A percentile compares a stretch with the other conserved stretches of the same genome.
Conservation (phyloP, 2,113 vertebrate species). For the Geococcyx californianus region DNA sequence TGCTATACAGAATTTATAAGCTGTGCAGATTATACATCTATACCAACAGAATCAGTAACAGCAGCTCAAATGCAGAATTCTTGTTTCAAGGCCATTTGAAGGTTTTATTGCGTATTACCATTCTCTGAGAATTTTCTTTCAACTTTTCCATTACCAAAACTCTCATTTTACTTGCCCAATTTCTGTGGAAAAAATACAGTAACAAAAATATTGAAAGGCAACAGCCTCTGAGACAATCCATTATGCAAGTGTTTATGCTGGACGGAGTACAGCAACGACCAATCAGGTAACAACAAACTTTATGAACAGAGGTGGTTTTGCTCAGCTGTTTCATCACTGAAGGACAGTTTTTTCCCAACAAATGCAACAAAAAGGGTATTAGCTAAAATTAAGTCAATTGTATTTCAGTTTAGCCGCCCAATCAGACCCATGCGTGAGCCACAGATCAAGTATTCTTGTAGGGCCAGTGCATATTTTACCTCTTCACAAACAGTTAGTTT, state of each 20-base stretch:
- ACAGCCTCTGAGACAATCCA: constrained; percentile 6
- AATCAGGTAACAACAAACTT: not conserved
- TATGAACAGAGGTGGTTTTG: not conserved
- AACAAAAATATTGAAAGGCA: constrained; percentile 41
- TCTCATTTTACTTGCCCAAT: constrained; percentile 54
- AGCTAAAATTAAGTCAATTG: not conserved
- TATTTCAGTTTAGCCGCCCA: not conserved
- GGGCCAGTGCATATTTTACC: not conserved
- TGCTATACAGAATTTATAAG: not conserved
- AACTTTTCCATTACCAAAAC: constrained; percentile 63
- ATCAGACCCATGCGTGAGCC: not conserved
- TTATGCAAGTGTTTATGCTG: not conserved
- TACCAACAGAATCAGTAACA: not conserved
- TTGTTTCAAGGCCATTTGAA: constrained; percentile 31
- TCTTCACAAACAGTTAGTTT: not conserved
- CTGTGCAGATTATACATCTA: not conserved
- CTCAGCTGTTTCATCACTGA: constrained; percentile 19
- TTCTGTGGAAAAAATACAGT: constrained; percentile 58
- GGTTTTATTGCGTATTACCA: constrained; percentile 21
- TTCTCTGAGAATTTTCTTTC: constrained; percentile 53
- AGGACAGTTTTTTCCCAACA: not conserved
- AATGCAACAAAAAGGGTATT: not conserved
- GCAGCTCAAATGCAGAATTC: not conserved
- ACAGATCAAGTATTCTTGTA: not conserved
- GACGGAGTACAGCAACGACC: not conserved